Percentiles rank a stretch among this genome's conserved stretches.
Conservation (phyloP, 2,113 vertebrate genomes). For the Polypterus senegalus region DNA sequence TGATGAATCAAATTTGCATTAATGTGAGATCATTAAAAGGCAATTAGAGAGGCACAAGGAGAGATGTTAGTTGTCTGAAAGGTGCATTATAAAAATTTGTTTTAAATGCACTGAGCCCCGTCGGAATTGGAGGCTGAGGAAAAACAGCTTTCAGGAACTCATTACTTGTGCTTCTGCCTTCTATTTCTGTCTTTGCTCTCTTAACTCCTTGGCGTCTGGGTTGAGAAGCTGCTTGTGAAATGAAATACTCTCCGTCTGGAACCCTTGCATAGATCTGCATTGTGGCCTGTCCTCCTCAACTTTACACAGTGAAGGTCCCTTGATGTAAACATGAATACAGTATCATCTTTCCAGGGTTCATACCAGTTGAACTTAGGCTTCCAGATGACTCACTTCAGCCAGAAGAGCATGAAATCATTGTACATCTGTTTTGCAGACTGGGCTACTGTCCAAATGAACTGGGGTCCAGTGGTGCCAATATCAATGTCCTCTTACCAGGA, state of each 20-base stretch:
- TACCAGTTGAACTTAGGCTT: too few species aligned
- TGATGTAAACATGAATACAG: conserved; percentile 30
- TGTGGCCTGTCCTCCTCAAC: too few species aligned
- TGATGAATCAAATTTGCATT: conserved; percentile 71
- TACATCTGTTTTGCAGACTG: too few species aligned
- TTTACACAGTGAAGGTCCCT: too few species aligned
- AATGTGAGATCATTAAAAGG: conserved; percentile 83
- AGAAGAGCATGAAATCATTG: too few species aligned
- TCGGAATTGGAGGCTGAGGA: background rate
- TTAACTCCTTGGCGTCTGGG: background rate
- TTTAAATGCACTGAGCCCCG: conserved; percentile 8
- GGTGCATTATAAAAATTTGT: conserved; percentile 15
- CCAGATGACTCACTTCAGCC: too few species aligned
- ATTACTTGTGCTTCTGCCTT: background rate
- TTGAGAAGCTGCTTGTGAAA: background rate
- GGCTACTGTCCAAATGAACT: too few species aligned
- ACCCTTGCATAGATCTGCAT: too few species aligned
- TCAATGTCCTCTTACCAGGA: too few species aligned
- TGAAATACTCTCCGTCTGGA: too few species aligned
- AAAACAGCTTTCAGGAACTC: background rate
- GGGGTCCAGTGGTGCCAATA: too few species aligned
- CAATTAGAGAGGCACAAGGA: conserved; percentile 58
- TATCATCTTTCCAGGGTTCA: too few species aligned
- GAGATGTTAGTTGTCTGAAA: conserved; percentile 20
- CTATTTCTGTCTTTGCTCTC: conserved; percentile 1